Evolutionary conservation across 2,888 invertebrate genomes (phyloP).

Genomic region (Callyntrura guangdongensis): DNA sequence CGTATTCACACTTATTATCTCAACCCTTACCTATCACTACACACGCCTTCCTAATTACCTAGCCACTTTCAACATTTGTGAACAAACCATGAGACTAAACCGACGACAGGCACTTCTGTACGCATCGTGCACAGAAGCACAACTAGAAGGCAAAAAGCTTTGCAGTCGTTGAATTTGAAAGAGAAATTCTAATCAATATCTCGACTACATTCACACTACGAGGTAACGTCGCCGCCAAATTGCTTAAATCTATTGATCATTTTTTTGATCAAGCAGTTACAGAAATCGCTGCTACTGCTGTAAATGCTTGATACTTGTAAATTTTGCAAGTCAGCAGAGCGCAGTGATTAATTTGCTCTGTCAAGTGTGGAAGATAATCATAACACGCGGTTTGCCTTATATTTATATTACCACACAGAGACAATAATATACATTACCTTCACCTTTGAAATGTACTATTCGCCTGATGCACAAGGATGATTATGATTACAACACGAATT

Average conservation of each 20-base stretch:
- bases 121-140: no score
- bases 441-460: constrained; percentile 44
- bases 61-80: no score
- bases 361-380: constrained; percentile 29
- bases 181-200: constrained; percentile 35
- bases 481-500: constrained; percentile 1
- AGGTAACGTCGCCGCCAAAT: neutral
- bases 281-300: neutral
- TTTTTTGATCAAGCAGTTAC: neutral
- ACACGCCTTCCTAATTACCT: neutral
- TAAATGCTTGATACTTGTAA: neutral
- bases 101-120: no score
- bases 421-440: constrained; percentile 35
- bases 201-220: neutral
- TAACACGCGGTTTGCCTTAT: neutral
- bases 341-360: constrained; percentile 52
- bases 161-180: constrained; percentile 47
- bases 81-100: no score
- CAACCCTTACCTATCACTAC: no score
- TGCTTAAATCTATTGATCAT: neutral
- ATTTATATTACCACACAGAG: constrained; percentile 20
- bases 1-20: neutral
- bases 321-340: constrained; percentile 6
- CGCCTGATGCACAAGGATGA: neutral
- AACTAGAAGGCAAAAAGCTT: neutral